phyloP scores from a whole-genome alignment of 2,797 vertebrate species.

The Acanthurus leucopareius region DNA sequence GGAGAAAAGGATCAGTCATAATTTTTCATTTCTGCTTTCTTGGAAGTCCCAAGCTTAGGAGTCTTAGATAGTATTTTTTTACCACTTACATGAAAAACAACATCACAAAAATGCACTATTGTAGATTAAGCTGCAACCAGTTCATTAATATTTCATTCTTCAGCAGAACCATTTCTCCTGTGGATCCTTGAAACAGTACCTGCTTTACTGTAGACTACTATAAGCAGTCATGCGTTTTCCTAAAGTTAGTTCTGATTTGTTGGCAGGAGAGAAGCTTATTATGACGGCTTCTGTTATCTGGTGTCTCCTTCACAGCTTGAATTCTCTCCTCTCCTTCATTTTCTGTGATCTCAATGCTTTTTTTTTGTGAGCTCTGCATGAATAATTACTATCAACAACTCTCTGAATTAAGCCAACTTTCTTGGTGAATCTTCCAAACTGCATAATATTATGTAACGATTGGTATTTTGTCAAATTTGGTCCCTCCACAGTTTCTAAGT shows the following conservation, averaged over 20 bases:
- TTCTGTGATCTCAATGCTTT: conserved; percentile 49
- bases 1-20: conserved; percentile 31
- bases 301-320: conserved; percentile 52
- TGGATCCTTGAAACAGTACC: conserved; percentile 14
- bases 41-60: conserved; percentile 3
- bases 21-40: conserved; percentile 31
- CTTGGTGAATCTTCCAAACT: conserved; percentile 22
- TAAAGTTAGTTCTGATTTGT: conserved; percentile 44
- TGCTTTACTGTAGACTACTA: conserved; percentile 25
- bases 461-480: too few species aligned
- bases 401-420: conserved; percentile 39
- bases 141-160: conserved; percentile 39
- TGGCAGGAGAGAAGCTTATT: conserved; percentile 40
- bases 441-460: background rate
- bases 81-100: conserved; percentile 18
- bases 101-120: background rate
- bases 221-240: conserved; percentile 37
- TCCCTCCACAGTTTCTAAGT: too few species aligned
- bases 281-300: conserved; percentile 52
- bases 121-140: background rate
- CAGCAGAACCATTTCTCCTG: background rate
- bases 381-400: conserved; percentile 58
- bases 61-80: conserved; percentile 14
- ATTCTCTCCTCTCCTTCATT: conserved; percentile 28
- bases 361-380: conserved; percentile 50